These are phyloP conservation scores for Fistularia tabacaria DNA, from an alignment of 2,797 vertebrate genomes.

Conservation along the genomic window DNA sequence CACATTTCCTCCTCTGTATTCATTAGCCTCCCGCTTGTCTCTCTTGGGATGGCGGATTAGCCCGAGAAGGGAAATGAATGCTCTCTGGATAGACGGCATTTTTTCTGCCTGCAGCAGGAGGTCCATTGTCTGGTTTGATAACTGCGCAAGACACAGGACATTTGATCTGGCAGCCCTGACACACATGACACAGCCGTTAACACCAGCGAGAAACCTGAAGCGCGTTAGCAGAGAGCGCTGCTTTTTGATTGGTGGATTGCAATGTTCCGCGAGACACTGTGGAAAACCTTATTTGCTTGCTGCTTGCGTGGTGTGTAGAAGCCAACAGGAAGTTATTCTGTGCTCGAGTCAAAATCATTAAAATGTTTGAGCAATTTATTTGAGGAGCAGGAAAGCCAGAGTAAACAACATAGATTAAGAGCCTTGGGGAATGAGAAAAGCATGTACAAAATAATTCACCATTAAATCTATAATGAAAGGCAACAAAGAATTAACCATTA, in stretches of 20 bases:
- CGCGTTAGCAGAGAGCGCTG: constrained; percentile 45
- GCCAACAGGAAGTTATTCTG: too few relatives aligned
- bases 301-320: too few relatives aligned
- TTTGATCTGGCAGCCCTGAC: constrained; percentile 61
- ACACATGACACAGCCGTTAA: constrained; percentile 42
- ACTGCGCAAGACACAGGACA: constrained; percentile 48
- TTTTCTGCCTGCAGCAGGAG: constrained; percentile 61
- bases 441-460: neutral
- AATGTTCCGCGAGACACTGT: constrained; percentile 1
- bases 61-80: constrained; percentile 61
- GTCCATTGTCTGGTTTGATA: constrained; percentile 64
- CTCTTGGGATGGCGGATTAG: constrained; percentile 70
- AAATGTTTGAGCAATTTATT: too few relatives aligned
- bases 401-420: too few relatives aligned
- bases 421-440: constrained; percentile 9
- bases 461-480: too few relatives aligned
- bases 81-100: constrained; percentile 45
- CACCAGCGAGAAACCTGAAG: constrained; percentile 38
- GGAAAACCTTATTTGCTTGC: too few relatives aligned
- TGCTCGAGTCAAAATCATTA: too few relatives aligned
- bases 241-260: constrained; percentile 15
- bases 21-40: constrained; percentile 55
- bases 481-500: too few relatives aligned
- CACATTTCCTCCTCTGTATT: constrained; percentile 64
- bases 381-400: too few relatives aligned